Evolutionary conservation across 1,140 invertebrate genomes (phyloP).

Genomic region (Dendroctonus ponderosae): DNA sequence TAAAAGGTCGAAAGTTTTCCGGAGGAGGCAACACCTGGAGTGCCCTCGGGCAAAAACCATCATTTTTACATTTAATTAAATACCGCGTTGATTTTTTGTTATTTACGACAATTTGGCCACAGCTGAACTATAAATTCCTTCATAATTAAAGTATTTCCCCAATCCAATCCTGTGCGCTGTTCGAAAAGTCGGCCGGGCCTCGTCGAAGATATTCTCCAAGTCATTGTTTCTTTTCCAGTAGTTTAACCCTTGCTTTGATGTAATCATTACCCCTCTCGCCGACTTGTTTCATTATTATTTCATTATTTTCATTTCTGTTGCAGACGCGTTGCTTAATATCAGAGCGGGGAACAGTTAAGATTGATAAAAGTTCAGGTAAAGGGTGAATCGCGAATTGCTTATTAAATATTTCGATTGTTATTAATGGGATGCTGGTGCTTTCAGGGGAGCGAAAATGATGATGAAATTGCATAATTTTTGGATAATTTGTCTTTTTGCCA

Average conservation of each 20-base stretch:
- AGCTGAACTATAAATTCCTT: no score
- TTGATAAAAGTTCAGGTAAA: conserved; percentile 34
- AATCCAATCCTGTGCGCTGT: not conserved
- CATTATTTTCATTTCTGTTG: conserved; percentile 53
- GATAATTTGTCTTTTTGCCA: no score
- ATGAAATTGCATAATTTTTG: no score
- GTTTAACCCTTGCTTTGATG: conserved; percentile 52
- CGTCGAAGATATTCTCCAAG: conserved; percentile 11
- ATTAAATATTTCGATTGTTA: no score
- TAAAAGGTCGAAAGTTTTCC: conserved; percentile 1
- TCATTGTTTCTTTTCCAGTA: conserved; percentile 43
- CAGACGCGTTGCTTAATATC: conserved; percentile 45
- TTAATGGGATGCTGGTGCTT: no score
- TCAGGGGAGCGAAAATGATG: no score
- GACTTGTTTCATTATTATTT: conserved; percentile 53
- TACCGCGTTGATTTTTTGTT: conserved; percentile 42
- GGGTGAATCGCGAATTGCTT: not conserved
- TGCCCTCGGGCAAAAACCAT: conserved; percentile 15
- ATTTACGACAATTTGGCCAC: no score
- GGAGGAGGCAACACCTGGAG: conserved; percentile 10
- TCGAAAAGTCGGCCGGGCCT: not conserved
- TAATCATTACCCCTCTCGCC: conserved; percentile 50
- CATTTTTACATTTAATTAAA: conserved; percentile 47
- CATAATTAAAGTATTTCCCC: no score
- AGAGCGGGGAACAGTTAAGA: conserved; percentile 21